Evolutionary conservation across 2,113 vertebrate genomes (phyloP), one percentile per base, ranked within the genome.

Genomic region (Marmota monax): DNA sequence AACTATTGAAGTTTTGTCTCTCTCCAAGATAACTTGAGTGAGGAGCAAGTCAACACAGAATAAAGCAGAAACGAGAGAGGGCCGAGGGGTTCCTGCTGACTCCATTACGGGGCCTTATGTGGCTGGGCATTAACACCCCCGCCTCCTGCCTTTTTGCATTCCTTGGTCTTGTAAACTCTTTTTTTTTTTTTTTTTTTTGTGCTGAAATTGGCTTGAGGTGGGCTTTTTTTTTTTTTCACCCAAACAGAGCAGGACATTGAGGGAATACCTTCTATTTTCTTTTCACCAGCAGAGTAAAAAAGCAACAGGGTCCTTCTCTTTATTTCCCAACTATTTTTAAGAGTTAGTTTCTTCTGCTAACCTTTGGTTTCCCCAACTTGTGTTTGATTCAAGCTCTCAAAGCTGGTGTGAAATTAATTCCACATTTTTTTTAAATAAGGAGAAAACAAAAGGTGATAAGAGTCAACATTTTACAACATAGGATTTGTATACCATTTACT

Each of bases 351-450:
- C 42, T 77, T 51, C 9, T 48, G 37, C 39, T 65, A 42, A 58
- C 4, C 4, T 22, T 83, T 84, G 63, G 27, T 83, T 72, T 96
- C 63, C 37, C 76, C 86, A 87, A 16, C 12, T 74, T 11, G 5
- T 51, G 34, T 17, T 45, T 84, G 56, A 90, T 37, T 78, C 7
- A 29, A 88, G 10, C 45, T 72, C 73, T 39, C 63, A 39, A 76
- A 92, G 27, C 14, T 76, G n/a, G 27, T 79, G 27, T 79, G 34
- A 84, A 83, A 34, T 37, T 72, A 84, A 95, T 67, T 83, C n/a
- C 27, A 72, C 16, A n/a, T 83, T 83, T 58, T 48, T 92, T 61
- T 61, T 61, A 90, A 94, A 70, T 83, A 95, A 92, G 51, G 58
- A 69, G 5, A 37, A 53, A 85, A 92, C 20, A 67, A 13, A 48